Evolutionary conservation across 2,797 vertebrate genomes (phyloP).

Genomic region (Graptemys geographica): DNA sequence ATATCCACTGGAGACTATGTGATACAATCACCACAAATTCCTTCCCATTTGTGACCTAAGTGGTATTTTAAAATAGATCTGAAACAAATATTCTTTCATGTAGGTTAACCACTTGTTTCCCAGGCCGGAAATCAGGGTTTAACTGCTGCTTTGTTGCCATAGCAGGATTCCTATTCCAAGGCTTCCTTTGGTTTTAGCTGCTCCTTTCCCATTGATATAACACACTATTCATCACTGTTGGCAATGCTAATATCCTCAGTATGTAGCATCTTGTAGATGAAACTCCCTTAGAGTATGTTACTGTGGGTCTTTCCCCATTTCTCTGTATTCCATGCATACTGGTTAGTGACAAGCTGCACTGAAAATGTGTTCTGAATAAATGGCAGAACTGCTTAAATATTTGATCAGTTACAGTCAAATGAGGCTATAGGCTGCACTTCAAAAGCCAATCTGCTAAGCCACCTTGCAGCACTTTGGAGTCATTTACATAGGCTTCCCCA

Average conservation of each 20-base stretch:
- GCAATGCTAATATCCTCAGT: background rate
- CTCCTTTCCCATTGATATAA: background rate
- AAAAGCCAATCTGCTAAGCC: constrained; percentile 34
- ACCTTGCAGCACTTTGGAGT: constrained; percentile 14
- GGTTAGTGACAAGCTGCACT: background rate
- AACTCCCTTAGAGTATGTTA: background rate
- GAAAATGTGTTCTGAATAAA: fast-evolving
- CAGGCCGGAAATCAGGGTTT: background rate
- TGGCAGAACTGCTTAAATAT: constrained; percentile 41
- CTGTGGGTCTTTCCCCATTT: background rate
- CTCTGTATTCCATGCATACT: background rate
- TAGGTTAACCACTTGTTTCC: background rate
- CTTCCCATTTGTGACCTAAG: background rate
- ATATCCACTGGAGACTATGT: background rate
- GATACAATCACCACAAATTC: background rate
- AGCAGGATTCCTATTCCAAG: background rate
- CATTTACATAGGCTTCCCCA: constrained; percentile 26
- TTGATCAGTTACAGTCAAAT: constrained; percentile 56
- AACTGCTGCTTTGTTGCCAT: background rate
- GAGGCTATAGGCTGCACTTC: constrained; percentile 28
- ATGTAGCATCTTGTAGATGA: background rate
- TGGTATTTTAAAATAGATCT: background rate
- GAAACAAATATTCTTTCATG: background rate
- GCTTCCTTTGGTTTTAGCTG: background rate
- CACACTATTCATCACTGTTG: background rate